Conservation (phyloP, 2,888 invertebrate genomes). For the Auanema freiburgensis region DNA sequence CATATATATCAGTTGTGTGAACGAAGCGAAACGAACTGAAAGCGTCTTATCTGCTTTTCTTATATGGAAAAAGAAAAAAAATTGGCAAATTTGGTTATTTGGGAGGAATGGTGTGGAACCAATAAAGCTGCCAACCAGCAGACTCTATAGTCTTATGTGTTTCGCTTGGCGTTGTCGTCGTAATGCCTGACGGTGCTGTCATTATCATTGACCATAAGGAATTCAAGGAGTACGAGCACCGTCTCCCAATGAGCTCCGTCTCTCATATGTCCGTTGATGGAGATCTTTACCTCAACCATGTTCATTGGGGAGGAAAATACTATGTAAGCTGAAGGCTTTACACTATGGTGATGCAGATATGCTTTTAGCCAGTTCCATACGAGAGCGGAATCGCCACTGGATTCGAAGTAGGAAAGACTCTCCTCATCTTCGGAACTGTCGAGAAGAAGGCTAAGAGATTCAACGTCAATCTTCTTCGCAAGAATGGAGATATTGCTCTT, state of each 20-base stretch:
- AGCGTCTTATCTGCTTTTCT: too few species aligned
- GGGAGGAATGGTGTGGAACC: too few species aligned
- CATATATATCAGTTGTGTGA: too few species aligned
- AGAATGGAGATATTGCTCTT: constrained; percentile 63
- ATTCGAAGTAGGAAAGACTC: constrained; percentile 59
- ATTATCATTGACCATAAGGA: constrained; percentile 55
- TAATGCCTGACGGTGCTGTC: too few species aligned
- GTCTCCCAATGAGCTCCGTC: constrained; percentile 48
- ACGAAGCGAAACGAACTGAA: too few species aligned
- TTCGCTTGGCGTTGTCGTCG: too few species aligned
- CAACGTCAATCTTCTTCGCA: constrained; percentile 59
- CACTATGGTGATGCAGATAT: background rate
- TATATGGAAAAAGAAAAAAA: too few species aligned
- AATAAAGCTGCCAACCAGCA: too few species aligned
- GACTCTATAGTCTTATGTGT: too few species aligned
- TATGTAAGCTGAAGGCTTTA: constrained; percentile 34
- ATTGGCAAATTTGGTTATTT: too few species aligned
- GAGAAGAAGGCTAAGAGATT: constrained; percentile 64
- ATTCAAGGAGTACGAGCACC: constrained; percentile 55
- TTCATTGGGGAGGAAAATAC: constrained; percentile 58
- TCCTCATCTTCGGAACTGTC: constrained; percentile 61
- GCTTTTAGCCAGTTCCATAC: constrained; percentile 58
- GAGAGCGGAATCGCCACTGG: constrained; percentile 61
- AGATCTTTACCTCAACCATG: constrained; percentile 53
- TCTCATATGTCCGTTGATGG: constrained; percentile 52